Conservation (phyloP, 2,797 vertebrate species). For the Balearica regulorum region DNA sequence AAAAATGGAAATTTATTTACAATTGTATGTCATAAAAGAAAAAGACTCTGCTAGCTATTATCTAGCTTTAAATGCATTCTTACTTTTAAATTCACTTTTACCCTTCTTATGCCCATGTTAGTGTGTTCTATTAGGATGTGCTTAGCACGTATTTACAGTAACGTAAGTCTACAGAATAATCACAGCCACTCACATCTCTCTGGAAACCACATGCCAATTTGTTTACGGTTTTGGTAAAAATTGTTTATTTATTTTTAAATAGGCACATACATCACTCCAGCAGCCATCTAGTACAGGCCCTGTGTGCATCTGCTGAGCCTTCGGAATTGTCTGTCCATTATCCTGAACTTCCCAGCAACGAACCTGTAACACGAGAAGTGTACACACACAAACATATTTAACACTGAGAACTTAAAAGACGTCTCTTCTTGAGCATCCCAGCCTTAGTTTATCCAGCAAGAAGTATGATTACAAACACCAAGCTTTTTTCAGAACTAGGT, state of each 20-base stretch:
- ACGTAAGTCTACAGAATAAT: background rate
- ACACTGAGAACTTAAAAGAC: background rate
- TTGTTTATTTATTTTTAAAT: background rate
- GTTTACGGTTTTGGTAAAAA: background rate
- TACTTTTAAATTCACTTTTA: background rate
- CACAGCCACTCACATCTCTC: fast-evolving
- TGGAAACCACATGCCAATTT: background rate
- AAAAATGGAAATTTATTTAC: background rate
- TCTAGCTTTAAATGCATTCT: background rate
- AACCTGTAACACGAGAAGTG: conserved; percentile 75
- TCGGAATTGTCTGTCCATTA: conserved; percentile 96
- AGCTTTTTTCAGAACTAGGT: background rate
- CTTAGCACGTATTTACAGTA: background rate
- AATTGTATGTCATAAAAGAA: background rate
- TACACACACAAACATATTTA: background rate
- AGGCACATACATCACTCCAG: conserved; percentile 91
- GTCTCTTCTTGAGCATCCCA: background rate
- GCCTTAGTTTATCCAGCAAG: background rate
- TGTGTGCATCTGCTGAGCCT: conserved; percentile 98
- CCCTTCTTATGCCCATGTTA: background rate
- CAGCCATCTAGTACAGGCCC: conserved; percentile 93
- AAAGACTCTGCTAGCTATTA: background rate
- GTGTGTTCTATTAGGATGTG: background rate
- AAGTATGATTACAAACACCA: background rate
- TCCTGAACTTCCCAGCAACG: conserved; percentile 99